Evolutionary conservation across 2,888 invertebrate species (phyloP), one percentile per base, ranked within the genome.

Genomic region (Pandemis cinnamomeana): DNA sequence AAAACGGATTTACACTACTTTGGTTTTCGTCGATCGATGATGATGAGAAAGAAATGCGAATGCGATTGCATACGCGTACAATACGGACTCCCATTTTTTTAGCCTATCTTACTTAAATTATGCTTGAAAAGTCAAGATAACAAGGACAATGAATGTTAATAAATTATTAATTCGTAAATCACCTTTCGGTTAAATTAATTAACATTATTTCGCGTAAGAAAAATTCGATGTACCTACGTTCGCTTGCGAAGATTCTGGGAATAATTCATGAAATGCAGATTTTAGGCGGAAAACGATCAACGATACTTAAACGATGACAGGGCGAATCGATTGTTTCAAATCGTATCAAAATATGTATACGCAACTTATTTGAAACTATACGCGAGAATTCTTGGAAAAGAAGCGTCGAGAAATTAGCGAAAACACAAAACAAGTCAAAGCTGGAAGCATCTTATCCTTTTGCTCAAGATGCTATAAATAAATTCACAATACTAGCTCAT

Each of bases 261-360:
- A 72, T 62, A 55, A 62, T 55, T 66, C 51, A 51, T 60, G 58
- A 70, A 73, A 73, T 73, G 69, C 69, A 69, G 64, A 66, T 73
- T 73, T 70, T 73, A 61, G 69, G 60, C 64, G 73, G 67, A 73
- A 72, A 68, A 70, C 69, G 73, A 5, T 70, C 48, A 13, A 58
- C 20, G 62, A 27, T 20, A 53, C 60, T 44, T 64, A 67, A 67
- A 5, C 48, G 71, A 66, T 74, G 70, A 74, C 67, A 62, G 2
- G 15, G 55, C 67, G 44, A 44, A 71, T 74, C 74, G 13, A 74
- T 74, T 74, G 74, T 74, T 67, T 71, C 66, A 51, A 67, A 67
- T 64, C 60, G 51, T 51, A 58, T 70, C 27, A 60, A 60, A 66
- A 73, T 36, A 63, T 69, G 58, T 13, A 58, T 58, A 58, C 58